phyloP scores from a whole-genome alignment of 2,888 invertebrate genomes.

The Drosophila aldrichi region DNA sequence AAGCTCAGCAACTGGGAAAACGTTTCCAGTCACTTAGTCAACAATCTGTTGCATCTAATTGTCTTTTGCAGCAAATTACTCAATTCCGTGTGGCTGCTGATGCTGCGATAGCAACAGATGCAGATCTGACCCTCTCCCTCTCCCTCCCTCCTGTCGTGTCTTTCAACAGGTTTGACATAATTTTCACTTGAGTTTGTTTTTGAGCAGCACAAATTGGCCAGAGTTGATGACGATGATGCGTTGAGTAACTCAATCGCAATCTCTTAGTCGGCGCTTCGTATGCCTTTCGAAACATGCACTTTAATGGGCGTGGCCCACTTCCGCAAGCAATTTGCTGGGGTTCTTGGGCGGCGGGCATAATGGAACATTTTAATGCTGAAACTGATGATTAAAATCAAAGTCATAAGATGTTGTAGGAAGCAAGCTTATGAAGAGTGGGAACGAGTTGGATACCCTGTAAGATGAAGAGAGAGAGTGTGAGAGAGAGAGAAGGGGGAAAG shows the following conservation, averaged over 20 bases:
- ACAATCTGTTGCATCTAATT: slow-evolving; percentile 80
- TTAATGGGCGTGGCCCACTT: slow-evolving; percentile 77
- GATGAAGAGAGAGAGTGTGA: neutral
- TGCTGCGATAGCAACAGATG: slow-evolving; percentile 31
- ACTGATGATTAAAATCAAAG: slow-evolving; percentile 76
- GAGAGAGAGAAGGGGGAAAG: neutral
- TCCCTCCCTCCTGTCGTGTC: slow-evolving; percentile 9
- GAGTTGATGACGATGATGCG: slow-evolving; percentile 48
- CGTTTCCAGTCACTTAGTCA: slow-evolving; percentile 77
- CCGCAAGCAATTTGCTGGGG: slow-evolving; percentile 74
- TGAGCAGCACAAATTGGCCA: slow-evolving; percentile 67
- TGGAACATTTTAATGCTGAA: slow-evolving; percentile 79
- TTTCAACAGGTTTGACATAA: slow-evolving; percentile 77
- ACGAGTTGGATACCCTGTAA: neutral
- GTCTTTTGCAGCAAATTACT: slow-evolving; percentile 75
- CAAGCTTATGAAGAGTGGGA: neutral
- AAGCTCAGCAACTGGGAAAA: slow-evolving; percentile 48
- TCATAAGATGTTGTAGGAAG: slow-evolving; percentile 36
- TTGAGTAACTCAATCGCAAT: slow-evolving; percentile 67
- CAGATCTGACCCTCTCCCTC: slow-evolving; percentile 14
- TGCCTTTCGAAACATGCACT: slow-evolving; percentile 46
- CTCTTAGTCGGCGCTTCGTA: slow-evolving; percentile 15
- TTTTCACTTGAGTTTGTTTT: slow-evolving; percentile 77
- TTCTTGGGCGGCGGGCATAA: slow-evolving; percentile 64
- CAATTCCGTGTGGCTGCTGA: slow-evolving; percentile 60